Percentiles rank a stretch among this genome's conserved stretches.
phyloP scores from a whole-genome alignment of 2,113 vertebrate species.

The Sylvietta virens region DNA sequence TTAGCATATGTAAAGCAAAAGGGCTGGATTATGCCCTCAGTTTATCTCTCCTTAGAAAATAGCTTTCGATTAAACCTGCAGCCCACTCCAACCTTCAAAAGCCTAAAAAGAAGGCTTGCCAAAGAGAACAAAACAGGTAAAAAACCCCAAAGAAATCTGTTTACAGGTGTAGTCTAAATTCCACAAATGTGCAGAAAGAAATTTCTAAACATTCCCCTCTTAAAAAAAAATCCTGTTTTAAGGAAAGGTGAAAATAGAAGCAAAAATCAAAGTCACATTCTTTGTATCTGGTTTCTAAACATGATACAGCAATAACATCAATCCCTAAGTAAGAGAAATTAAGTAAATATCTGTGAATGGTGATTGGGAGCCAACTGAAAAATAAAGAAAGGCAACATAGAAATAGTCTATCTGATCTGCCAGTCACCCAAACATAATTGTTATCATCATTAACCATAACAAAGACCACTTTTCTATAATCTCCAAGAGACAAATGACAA shows the following conservation, averaged over 20 bases:
- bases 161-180: neutral
- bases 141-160: neutral
- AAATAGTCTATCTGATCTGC: neutral
- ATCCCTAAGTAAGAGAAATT: neutral
- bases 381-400: neutral
- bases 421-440: conserved; percentile 2
- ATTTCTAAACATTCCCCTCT: neutral
- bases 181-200: neutral
- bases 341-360: neutral
- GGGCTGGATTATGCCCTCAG: conserved; percentile 66
- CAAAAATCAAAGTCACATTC: neutral
- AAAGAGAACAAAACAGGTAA: neutral
- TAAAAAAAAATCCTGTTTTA: neutral
- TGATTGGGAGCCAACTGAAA: neutral
- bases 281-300: neutral
- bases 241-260: neutral
- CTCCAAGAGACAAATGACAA: neutral
- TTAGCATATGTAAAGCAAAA: conserved; percentile 76
- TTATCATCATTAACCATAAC: neutral
- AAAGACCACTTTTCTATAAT: neutral
- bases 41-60: conserved; percentile 46
- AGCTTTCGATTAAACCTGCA: conserved; percentile 60
- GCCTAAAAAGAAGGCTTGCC: conserved; percentile 11
- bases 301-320: neutral
- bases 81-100: conserved; percentile 39